Evolutionary conservation across 2,113 vertebrate genomes (phyloP).

Genomic region (Saccopteryx leptura): DNA sequence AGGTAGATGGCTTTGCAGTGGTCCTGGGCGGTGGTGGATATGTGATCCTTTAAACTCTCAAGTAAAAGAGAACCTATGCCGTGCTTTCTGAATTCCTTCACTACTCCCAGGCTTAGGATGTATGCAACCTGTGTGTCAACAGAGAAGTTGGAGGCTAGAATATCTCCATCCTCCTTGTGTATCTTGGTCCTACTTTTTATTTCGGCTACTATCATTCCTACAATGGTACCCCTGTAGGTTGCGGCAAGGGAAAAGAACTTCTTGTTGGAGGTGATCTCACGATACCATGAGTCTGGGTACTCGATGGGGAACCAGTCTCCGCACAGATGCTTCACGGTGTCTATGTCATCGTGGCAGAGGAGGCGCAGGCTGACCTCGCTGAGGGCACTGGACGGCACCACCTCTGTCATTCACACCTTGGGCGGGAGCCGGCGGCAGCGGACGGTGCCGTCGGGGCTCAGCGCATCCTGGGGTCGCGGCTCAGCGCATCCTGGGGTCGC

Average conservation of each 20-base stretch:
- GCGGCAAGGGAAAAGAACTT: constrained; percentile 99
- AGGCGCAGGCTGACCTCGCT: constrained; percentile 98
- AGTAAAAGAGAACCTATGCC: constrained; percentile 98
- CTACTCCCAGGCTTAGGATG: constrained; percentile 98
- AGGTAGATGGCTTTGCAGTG: constrained; percentile 99
- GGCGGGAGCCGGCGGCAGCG: background rate
- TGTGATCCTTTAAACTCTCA: constrained; percentile 99
- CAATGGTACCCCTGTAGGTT: constrained; percentile 96
- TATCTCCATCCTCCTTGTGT: constrained; percentile 99
- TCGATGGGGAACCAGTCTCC: constrained; percentile 99
- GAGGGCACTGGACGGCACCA: constrained; percentile 95
- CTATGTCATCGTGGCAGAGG: constrained; percentile 99
- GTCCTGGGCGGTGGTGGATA: constrained; percentile 97
- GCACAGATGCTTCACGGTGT: constrained; percentile 97
- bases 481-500: no score
- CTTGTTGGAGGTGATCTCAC: constrained; percentile 99
- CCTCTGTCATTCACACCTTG: constrained; percentile 99
- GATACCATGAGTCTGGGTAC: constrained; percentile 99
- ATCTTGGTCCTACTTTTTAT: constrained; percentile 99
- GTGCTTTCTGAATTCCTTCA: constrained; percentile 99
- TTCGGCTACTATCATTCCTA: constrained; percentile 99
- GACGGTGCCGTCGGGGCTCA: no score
- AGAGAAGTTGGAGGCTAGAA: constrained; percentile 98
- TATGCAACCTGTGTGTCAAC: constrained; percentile 99
- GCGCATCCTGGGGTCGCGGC: no score